Conservation (phyloP, 2,888 invertebrate species). For the Automeris io region DNA sequence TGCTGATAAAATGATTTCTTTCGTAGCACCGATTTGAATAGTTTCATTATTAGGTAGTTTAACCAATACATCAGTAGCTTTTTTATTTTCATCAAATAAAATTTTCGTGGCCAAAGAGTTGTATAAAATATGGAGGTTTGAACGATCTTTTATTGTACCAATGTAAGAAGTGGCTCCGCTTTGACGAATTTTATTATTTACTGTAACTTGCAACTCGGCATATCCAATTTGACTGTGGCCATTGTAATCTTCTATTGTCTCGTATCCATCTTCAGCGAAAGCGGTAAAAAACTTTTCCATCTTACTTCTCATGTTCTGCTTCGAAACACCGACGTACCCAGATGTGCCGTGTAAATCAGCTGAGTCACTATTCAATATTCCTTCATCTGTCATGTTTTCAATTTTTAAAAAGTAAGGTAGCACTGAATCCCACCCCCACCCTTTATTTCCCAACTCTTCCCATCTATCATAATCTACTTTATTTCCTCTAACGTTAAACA, state of each 20-base stretch:
- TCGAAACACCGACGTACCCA: constrained; percentile 18
- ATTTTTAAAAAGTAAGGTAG: constrained; percentile 31
- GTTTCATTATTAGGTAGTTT: constrained; percentile 15
- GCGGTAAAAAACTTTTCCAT: constrained; percentile 13
- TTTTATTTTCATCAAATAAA: constrained; percentile 20
- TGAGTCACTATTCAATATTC: constrained; percentile 9
- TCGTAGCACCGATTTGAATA: constrained; percentile 17
- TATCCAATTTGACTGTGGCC: constrained; percentile 28
- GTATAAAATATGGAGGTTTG: constrained; percentile 28
- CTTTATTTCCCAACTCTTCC: constrained; percentile 68
- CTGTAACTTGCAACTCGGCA: constrained; percentile 19
- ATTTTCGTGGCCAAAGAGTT: constrained; percentile 27
- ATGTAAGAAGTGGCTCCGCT: constrained; percentile 28
- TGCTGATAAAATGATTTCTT: constrained; percentile 33
- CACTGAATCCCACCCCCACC: constrained; percentile 33
- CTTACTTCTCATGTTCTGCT: constrained; percentile 9
- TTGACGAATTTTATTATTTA: constrained; percentile 22
- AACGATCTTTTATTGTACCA: constrained; percentile 21
- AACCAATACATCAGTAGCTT: constrained; percentile 24
- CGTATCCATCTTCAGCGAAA: constrained; percentile 16
- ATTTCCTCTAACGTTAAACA: constrained; percentile 80
- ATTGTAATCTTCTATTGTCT: constrained; percentile 24
- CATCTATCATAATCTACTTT: constrained; percentile 76
- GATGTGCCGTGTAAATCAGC: constrained; percentile 13
- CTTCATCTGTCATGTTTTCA: constrained; percentile 14